phyloP scores from a whole-genome alignment of 2,888 invertebrate genomes.

The Dicyrtomina minuta region DNA sequence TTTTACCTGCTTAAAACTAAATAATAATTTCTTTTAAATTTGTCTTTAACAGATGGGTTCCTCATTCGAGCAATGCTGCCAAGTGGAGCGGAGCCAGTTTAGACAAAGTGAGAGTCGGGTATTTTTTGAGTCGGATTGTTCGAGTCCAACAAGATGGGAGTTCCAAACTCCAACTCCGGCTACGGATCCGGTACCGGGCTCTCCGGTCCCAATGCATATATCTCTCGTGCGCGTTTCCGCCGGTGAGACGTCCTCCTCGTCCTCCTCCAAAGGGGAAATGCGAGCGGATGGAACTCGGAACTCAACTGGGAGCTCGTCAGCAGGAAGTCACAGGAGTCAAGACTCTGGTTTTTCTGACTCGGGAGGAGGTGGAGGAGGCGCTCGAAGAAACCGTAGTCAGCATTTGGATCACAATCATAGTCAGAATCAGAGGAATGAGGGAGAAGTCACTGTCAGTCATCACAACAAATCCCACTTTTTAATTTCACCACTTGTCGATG shows the following conservation, averaged over 20 bases:
- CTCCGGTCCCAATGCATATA: slow-evolving; percentile 22
- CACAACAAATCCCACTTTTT: too few relatives aligned
- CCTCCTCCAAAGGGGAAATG: slow-evolving; percentile 31
- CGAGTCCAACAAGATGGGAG: slow-evolving; percentile 51
- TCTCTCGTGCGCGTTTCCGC: slow-evolving; percentile 24
- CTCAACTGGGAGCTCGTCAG: slow-evolving; percentile 54
- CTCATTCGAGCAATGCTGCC: not conserved
- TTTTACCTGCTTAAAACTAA: too few relatives aligned
- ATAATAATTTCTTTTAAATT: not conserved
- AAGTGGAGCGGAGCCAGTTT: slow-evolving; percentile 12
- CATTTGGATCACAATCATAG: too few relatives aligned
- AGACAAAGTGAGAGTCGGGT: slow-evolving; percentile 41
- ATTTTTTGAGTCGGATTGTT: slow-evolving; percentile 52
- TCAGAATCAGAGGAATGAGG: too few relatives aligned
- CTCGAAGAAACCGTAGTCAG: too few relatives aligned
- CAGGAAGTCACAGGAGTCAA: slow-evolving; percentile 69
- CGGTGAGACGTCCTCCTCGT: slow-evolving; percentile 21
- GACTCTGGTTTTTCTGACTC: too few relatives aligned
- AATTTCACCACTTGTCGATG: too few relatives aligned
- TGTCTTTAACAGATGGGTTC: slow-evolving; percentile 18
- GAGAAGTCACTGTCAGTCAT: too few relatives aligned
- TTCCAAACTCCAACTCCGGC: slow-evolving; percentile 38
- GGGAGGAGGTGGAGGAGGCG: too few relatives aligned
- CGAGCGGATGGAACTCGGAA: slow-evolving; percentile 49
- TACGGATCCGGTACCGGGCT: too few relatives aligned